Percentiles rank a stretch among this genome's conserved stretches.
phyloP scores from a whole-genome alignment of 2,113 vertebrate genomes.

The Pedionomus torquatus region DNA sequence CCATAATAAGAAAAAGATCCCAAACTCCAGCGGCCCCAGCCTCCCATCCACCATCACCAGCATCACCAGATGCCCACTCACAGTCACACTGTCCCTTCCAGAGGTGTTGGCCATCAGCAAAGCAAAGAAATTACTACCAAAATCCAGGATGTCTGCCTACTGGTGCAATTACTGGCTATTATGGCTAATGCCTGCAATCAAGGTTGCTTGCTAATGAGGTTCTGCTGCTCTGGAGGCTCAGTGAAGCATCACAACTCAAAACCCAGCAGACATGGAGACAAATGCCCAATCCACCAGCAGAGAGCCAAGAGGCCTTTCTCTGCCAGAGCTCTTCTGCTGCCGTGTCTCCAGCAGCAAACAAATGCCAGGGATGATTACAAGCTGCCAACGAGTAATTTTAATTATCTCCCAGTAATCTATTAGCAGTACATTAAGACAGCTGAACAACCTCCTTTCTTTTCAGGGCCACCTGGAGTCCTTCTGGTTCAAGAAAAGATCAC shows the following conservation, averaged over 20 bases:
- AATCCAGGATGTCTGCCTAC: not conserved
- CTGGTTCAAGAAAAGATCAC: not conserved
- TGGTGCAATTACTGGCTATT: not conserved
- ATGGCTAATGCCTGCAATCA: not conserved
- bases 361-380: not conserved
- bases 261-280: not conserved
- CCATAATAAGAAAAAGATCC: not conserved
- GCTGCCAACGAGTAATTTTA: not conserved
- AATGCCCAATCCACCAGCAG: not conserved
- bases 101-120: not conserved
- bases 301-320: not conserved
- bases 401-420: not conserved
- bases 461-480: not conserved
- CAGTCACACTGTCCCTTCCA: not conserved
- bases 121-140: not conserved
- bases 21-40: no score
- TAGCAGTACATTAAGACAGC: not conserved
- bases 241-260: not conserved
- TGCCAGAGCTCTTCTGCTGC: not conserved
- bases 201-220: accelerated
- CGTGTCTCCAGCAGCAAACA: not conserved
- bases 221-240: not conserved
- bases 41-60: not conserved
- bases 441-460: not conserved
- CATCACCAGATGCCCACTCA: not conserved